A percentile compares a stretch with the other conserved stretches of the same genome.
These are phyloP conservation scores for Hydropotes inermis DNA, from an alignment of 2,113 vertebrate genomes.

Conservation along the genomic window DNA sequence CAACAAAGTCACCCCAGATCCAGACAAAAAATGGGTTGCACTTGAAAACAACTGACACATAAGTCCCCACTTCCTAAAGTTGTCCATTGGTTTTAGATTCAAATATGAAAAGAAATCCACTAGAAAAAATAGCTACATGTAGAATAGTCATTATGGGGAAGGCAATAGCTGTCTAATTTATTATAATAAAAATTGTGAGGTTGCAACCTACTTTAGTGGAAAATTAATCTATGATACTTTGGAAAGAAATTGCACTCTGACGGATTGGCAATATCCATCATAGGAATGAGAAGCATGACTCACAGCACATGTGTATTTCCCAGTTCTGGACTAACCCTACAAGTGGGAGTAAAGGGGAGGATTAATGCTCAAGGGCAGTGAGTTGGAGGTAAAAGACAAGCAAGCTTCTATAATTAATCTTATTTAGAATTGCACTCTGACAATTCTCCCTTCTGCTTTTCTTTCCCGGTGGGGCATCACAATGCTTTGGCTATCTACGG, in stretches of 20 bases:
- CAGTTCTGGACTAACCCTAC: background rate
- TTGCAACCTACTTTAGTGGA: background rate
- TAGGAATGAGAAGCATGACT: background rate
- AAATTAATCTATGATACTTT: slow-evolving; percentile 17
- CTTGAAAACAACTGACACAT: background rate
- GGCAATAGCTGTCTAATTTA: background rate
- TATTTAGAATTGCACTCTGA: background rate
- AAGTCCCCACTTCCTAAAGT: background rate
- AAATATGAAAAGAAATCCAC: background rate
- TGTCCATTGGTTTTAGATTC: background rate
- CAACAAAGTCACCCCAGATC: background rate
- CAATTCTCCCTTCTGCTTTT: background rate
- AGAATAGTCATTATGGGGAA: background rate
- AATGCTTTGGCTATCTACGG: background rate
- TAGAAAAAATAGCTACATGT: background rate
- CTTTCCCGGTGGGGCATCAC: background rate
- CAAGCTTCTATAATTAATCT: background rate
- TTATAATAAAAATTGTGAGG: background rate
- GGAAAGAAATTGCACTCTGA: background rate
- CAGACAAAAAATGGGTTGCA: background rate
- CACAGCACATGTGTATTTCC: background rate
- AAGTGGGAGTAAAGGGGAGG: background rate
- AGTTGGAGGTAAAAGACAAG: background rate
- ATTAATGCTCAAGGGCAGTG: background rate
- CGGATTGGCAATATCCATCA: background rate